Evolutionary conservation across 1,140 invertebrate species (phyloP).

Genomic region (Sminthurinus signatus): DNA sequence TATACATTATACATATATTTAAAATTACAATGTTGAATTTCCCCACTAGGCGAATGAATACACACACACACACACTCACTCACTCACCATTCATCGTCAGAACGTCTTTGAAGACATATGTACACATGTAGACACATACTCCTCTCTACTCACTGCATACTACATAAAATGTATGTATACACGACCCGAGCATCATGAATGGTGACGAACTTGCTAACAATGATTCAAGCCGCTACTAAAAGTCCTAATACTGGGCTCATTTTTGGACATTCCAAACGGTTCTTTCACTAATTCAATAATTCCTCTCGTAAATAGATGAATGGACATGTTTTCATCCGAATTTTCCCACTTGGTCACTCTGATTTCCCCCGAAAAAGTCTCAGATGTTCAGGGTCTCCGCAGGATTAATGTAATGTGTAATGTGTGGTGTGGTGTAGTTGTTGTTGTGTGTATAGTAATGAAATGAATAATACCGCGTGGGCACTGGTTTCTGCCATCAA

Average conservation of each 20-base stretch:
- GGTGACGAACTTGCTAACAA: slow-evolving; percentile 8
- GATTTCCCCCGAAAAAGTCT: slow-evolving; percentile 15
- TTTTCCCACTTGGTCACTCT: slow-evolving; percentile 1
- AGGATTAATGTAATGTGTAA: slow-evolving; percentile 28
- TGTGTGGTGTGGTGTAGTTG: slow-evolving; percentile 31
- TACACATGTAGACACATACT: no score
- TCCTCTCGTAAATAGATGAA: slow-evolving; percentile 22
- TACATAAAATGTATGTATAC: no score
- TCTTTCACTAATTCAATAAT: slow-evolving; percentile 9
- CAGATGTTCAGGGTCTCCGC: slow-evolving; percentile 18
- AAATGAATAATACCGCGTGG: slow-evolving; percentile 38
- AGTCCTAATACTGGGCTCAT: slow-evolving; percentile 15
- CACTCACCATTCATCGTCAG: no score
- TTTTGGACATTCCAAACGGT: slow-evolving; percentile 5
- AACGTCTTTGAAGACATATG: no score
- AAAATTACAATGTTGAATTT: no score
- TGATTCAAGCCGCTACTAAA: slow-evolving; percentile 32
- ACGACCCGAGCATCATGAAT: no score
- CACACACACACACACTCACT: no score
- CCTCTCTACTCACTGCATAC: no score
- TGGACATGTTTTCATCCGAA: not conserved
- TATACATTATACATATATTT: no score
- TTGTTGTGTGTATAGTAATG: no score
- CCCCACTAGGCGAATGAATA: no score
- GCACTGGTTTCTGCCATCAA: slow-evolving; percentile 14